Base-by-base conservation (phyloP, 2,797 vertebrate genomes). In the Zenarchopterus dispar region DNA sequence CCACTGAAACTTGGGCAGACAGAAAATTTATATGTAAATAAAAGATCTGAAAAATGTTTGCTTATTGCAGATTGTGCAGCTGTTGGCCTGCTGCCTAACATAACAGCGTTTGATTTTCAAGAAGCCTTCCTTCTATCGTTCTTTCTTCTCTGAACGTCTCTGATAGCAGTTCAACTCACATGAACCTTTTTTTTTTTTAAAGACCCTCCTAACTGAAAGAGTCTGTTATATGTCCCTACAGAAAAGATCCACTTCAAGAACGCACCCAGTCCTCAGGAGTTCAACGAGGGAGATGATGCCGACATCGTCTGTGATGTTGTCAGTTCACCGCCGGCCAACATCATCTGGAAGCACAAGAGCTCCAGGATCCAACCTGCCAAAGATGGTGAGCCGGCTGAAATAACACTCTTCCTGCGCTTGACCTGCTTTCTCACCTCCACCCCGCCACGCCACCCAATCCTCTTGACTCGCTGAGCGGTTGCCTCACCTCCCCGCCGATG, bases 201-300 rank as follows among this genome's bases (percentile, higher is more conserved):
- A 13, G 9, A 36, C 11, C 11, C 9, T 13, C 33, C 11, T 36
- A 10, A 13, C 1, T 60, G 7, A 48, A 48, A 18, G 15, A 18
- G 28, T 24, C n/a, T 57, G 8, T 73, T 31, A 6, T 52, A 0
- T 66, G 36, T 47, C 31, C 49, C 73, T 89, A n/a, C 93, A 99
- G 98, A 99, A 85, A 99, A 96, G 82, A 94, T 99, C 86, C 98
- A 95, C 77, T 99, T 99, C 93, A 89, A 92, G 92, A 96, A 92
- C 0, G 94, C 96, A 1, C 96, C 96, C 2, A 96, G 93, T 28
- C 96, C 93, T 0, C 98, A 99, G 88, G 98, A 99, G 60, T 99
- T 98, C 88, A 97, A 92, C 17, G 98, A 99, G 44, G 97, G 97
- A 0, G 96, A 97, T 0, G 94, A 96, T 0, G 97, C 97, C 0